A percentile compares a stretch with the other conserved stretches of the same genome.
Conservation (phyloP, 2,888 invertebrate genomes). For the Mechanitis messenoides region DNA sequence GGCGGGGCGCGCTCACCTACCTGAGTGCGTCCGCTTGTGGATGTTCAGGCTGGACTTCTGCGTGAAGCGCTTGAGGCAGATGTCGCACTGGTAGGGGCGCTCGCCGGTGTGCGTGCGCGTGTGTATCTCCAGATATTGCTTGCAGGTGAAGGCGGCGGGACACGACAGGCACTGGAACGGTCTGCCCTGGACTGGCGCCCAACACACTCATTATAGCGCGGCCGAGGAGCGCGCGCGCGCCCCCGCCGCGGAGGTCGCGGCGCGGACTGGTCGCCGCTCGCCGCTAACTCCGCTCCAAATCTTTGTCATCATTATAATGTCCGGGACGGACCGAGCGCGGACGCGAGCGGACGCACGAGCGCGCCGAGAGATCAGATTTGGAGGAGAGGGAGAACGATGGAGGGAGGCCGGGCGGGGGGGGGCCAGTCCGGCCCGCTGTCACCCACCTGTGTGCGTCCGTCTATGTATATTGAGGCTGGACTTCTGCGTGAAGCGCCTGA, state of each 20-base stretch:
- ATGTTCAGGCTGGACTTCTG: constrained; percentile 90
- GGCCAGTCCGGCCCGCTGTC: constrained; percentile 70
- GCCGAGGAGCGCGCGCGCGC: constrained; percentile 68
- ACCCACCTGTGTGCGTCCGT: constrained; percentile 83
- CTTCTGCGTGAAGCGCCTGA: constrained; percentile 88
- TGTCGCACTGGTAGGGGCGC: constrained; percentile 82
- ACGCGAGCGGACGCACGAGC: constrained; percentile 23
- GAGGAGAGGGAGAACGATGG: constrained; percentile 49
- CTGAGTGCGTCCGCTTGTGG: constrained; percentile 86
- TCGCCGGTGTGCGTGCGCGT: constrained; percentile 78
- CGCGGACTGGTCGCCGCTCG: constrained; percentile 72
- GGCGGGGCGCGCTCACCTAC: constrained; percentile 55
- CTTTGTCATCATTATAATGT: constrained; percentile 33
- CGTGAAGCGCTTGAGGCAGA: constrained; percentile 87
- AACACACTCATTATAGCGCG: constrained; percentile 74
- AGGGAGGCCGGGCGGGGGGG: constrained; percentile 55
- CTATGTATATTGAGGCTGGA: constrained; percentile 89
- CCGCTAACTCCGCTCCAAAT: constrained; percentile 65
- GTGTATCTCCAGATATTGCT: constrained; percentile 80
- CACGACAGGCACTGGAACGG: constrained; percentile 79
- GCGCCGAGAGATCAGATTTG: constrained; percentile 29
- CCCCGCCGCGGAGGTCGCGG: constrained; percentile 66
- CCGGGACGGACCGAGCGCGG: constrained; percentile 17
- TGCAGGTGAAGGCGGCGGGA: constrained; percentile 77
- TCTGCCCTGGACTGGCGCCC: constrained; percentile 77